Evolutionary conservation across 1,140 invertebrate genomes (phyloP), one percentile per base, ranked within the genome.

Genomic region (Pachyrhynchus sulphureomaculatus): DNA sequence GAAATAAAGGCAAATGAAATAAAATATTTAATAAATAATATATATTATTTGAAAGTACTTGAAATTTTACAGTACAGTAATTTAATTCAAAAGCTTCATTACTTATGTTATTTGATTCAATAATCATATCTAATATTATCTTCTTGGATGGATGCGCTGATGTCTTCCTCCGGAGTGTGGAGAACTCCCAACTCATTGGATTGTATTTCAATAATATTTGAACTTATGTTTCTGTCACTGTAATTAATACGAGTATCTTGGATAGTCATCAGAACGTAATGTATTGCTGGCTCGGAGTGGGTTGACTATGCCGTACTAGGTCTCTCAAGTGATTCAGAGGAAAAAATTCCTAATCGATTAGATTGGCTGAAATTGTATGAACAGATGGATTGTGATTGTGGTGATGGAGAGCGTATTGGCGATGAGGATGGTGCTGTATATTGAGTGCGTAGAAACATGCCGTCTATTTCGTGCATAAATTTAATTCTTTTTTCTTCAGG

Each of bases 381-480:
- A n/a, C 29, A 32, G 29, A 32, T 6, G 5, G 12, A 32, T 6
- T 12, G 12, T 6, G 29, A 6, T 32, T 12, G 10, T 15, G 39
- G 10, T 2, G 18, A 17, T 15, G 39, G n/a, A 15, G 39, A 42
- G 18, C n/a, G 18, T 15, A 15, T 15, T 42, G 39, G n/a, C n/a
- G 13, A 17, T 15, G 39, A 15, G n/a, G n/a, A 17, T 42, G 18
- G 39, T 42, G 18, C 9, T 15, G 39, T 15, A 9, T 9, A 15
- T 42, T 17, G 39, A 3, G n/a, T 12, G 39, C 39, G 17, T 42
- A 41, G 44, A 59, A 54, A 54, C 52, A 54, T 41, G 12, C 36
- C 52, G 13, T 54, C 36, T 42, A 62, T 66, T 33, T 70, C 66
- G 29, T 68, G 64, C 64, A 68, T 71, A 9, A 71, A 36, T 37